Evolutionary conservation across 2,797 vertebrate species (phyloP).

Genomic region (Propithecus deckenii): DNA sequence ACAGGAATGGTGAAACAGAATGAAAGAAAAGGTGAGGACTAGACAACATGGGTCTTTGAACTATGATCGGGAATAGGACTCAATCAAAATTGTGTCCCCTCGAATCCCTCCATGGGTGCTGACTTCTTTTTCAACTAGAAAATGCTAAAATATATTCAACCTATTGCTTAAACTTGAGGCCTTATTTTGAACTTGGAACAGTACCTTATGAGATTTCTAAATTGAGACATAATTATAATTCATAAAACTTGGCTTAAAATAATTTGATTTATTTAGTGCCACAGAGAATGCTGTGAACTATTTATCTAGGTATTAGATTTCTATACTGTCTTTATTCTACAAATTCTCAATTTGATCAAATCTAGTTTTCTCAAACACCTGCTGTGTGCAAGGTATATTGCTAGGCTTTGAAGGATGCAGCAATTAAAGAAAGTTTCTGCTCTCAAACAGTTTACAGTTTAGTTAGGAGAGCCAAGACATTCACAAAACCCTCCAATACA

Average conservation of each 20-base stretch:
- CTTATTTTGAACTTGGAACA: constrained; percentile 13
- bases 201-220: constrained; percentile 6
- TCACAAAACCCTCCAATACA: neutral
- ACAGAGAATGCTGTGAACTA: neutral
- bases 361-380: neutral
- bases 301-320: neutral
- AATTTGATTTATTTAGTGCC: neutral
- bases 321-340: neutral
- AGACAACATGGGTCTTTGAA: neutral
- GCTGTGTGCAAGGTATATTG: neutral
- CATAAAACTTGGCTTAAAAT: neutral
- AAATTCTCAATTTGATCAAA: constrained; percentile 31
- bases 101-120: neutral
- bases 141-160: constrained; percentile 18
- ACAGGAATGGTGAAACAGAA: neutral
- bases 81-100: neutral
- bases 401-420: neutral
- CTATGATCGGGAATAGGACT: neutral
- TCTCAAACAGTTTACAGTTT: neutral
- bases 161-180: neutral
- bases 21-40: neutral
- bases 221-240: neutral
- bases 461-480: neutral
- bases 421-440: neutral
- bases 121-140: constrained; percentile 8